Evolutionary conservation across 2,113 vertebrate species (phyloP).

Genomic region (Oreotrochilus melanogaster): DNA sequence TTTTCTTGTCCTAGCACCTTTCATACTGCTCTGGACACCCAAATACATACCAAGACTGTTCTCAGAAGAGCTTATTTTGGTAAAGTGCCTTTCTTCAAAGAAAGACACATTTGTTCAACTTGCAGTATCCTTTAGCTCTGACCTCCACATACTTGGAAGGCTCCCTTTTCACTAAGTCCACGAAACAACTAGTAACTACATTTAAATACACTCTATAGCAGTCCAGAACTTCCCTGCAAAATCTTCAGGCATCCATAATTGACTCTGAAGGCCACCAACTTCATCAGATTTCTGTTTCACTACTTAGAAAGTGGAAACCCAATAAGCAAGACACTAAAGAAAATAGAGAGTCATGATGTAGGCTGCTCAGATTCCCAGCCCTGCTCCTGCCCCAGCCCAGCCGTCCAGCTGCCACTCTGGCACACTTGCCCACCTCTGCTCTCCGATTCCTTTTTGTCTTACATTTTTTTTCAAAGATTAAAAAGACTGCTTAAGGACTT

Average conservation of each 20-base stretch:
- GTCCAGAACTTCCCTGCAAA: neutral
- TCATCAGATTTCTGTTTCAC: neutral
- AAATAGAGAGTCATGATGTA: fast-evolving
- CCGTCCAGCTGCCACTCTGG: fast-evolving
- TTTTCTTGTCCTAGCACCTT: neutral
- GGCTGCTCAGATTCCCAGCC: neutral
- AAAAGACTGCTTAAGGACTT: neutral
- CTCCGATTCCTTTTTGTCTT: neutral
- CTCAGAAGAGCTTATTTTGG: neutral
- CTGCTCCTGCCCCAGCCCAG: neutral
- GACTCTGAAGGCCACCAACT: neutral
- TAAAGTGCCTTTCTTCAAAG: neutral
- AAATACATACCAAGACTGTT: neutral
- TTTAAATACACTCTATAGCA: neutral
- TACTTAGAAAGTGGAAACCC: neutral
- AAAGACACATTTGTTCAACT: neutral
- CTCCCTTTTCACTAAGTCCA: neutral
- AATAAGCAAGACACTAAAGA: neutral
- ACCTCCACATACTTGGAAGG: neutral
- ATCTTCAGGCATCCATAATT: neutral
- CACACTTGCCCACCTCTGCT: neutral
- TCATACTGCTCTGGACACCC: neutral
- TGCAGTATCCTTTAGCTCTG: neutral
- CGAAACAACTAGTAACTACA: neutral
- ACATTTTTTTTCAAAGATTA: neutral